Conservation (phyloP, 2,113 vertebrate species). For the Apteryx owenii region DNA sequence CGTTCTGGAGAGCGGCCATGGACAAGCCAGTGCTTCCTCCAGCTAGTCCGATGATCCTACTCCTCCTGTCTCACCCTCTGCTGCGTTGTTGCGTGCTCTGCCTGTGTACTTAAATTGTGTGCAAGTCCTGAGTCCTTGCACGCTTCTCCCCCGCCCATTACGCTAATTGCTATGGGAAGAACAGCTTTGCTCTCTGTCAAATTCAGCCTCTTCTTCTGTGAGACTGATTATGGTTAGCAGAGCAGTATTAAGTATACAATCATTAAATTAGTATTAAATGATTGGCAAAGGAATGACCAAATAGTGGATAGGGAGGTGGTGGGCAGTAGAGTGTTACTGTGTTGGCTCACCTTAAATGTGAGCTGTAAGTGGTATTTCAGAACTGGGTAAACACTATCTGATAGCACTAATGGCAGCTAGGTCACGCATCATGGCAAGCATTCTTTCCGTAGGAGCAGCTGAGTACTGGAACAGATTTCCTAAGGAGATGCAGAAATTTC, state of each 20-base stretch:
- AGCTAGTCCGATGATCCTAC: background rate
- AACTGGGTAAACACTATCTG: background rate
- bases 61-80: background rate
- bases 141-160: fast-evolving
- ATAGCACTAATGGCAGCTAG: background rate
- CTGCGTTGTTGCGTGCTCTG: fast-evolving
- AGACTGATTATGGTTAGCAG: background rate
- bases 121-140: fast-evolving
- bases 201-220: background rate
- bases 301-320: background rate
- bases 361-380: background rate
- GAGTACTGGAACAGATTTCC: background rate
- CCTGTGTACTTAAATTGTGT: fast-evolving
- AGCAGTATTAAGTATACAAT: background rate
- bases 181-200: background rate
- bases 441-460: background rate
- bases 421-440: fast-evolving
- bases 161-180: fast-evolving
- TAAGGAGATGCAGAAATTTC: background rate
- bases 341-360: background rate
- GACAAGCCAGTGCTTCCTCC: too few species aligned
- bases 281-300: background rate
- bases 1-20: too few species aligned
- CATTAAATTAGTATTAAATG: background rate
- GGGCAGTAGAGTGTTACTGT: fast-evolving